Base-by-base conservation (phyloP, 2,113 vertebrate genomes). In the Barbus barbus region DNA sequence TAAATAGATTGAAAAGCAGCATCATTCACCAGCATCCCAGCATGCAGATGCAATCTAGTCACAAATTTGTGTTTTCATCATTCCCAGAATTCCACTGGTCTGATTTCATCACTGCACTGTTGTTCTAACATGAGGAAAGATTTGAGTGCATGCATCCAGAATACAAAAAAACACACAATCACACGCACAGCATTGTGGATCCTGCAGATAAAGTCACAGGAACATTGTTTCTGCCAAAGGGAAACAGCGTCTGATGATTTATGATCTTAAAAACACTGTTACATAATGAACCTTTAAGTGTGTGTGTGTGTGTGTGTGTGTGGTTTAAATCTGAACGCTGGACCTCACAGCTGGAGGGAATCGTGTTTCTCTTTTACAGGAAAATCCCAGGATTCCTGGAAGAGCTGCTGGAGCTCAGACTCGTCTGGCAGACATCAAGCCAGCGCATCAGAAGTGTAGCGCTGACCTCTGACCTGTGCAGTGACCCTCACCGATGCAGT, bases 401-500 rank as follows among this genome's bases (percentile, higher is more conserved):
- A 85, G 71, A 85, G 48, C 48, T 18, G 48, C 48, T 51, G 16
- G 48, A 51, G 86, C 74, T 84, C 81, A 53, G 18, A 77, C 76
- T 72, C 77, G 56, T 65, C 85, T 82, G 82, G 74, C 85, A 18
- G 65, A 78, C 13, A 7, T 11, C n/a, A 24, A 77, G 48, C n/a
- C 16, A 61, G 73, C 31, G 46, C 4, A 48, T 48, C 46, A 48
- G 46, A 48, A 16, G 51, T 60, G 28, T 16, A 46, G 38, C 12
- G 33, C 56, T 26, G 33, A n/a, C 51, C 36, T 7, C 56, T 61
- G 24, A 44, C 78, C 63, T 82, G 38, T 24, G 28, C 20, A 1
- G 44, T 46, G 18, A 46, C 1, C 9, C 91, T 94, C 93, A 99
- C 98, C 98, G 88, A 83, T 88, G 31, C 98, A 99, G 77, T 92